Evolutionary conservation across 2,797 vertebrate genomes (phyloP).

Genomic region (Aphelocoma californica): DNA sequence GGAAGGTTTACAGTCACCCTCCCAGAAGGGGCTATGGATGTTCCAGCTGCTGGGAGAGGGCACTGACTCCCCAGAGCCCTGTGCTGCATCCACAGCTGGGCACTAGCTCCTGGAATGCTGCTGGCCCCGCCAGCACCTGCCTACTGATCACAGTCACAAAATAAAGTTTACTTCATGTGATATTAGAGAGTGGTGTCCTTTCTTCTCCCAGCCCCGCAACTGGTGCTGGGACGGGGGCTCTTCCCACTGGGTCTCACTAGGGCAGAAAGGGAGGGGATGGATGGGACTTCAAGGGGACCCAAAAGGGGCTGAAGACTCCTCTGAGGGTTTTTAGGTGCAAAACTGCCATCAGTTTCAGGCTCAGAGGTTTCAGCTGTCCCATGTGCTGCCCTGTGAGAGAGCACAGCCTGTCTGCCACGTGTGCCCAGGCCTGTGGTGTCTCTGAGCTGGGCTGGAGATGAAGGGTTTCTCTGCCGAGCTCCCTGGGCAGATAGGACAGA

Average conservation of each 20-base stretch:
- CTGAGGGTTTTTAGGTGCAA: neutral
- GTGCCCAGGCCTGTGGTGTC: neutral
- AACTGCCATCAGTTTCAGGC: neutral
- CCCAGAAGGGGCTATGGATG: neutral
- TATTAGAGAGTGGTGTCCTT: neutral
- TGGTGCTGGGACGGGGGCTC: neutral
- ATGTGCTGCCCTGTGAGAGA: fast-evolving
- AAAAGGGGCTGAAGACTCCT: neutral
- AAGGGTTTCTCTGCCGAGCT: neutral
- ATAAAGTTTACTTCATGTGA: neutral
- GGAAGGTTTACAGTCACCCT: neutral
- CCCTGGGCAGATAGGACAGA: neutral
- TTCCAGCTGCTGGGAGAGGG: neutral
- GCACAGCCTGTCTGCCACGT: neutral
- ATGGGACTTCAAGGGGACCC: neutral
- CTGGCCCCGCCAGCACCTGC: neutral
- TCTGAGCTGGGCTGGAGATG: neutral
- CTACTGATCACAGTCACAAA: neutral
- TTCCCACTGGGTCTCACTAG: neutral
- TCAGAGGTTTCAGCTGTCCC: neutral
- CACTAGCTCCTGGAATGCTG: neutral
- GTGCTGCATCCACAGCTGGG: fast-evolving
- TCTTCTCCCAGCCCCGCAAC: neutral
- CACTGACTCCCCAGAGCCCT: neutral
- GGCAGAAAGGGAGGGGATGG: neutral